phyloP scores from a whole-genome alignment of 2,888 invertebrate species.

The Xanthia icteritia region DNA sequence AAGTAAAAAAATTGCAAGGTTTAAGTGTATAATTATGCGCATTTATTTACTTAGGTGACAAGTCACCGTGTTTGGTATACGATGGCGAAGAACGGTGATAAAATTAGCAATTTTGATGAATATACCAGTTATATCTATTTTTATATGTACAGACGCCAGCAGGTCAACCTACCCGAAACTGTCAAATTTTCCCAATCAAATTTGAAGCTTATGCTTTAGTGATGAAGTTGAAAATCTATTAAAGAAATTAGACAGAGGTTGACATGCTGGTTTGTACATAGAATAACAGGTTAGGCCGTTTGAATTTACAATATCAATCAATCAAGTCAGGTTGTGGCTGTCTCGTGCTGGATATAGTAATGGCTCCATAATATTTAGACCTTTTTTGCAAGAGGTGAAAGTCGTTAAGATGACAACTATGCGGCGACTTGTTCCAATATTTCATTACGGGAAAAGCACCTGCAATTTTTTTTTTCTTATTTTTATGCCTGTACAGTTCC shows the following conservation, averaged over 20 bases:
- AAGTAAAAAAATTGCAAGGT: slow-evolving; percentile 38
- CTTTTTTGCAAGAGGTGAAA: slow-evolving; percentile 21
- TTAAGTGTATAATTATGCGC: slow-evolving; percentile 73
- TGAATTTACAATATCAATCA: slow-evolving; percentile 41
- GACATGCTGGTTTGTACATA: too few species aligned
- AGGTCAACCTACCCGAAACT: too few species aligned
- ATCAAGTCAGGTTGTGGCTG: slow-evolving; percentile 25
- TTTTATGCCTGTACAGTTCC: too few species aligned
- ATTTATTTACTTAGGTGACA: slow-evolving; percentile 72
- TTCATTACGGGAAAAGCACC: not conserved
- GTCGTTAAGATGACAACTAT: slow-evolving; percentile 18
- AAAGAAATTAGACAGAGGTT: too few species aligned
- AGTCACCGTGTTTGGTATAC: slow-evolving; percentile 47
- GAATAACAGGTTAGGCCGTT: slow-evolving; percentile 22
- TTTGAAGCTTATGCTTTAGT: too few species aligned
- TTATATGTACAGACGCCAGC: too few species aligned
- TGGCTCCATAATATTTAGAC: slow-evolving; percentile 13
- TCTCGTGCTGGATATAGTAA: slow-evolving; percentile 18
- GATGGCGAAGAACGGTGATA: not conserved
- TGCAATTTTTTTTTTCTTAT: not conserved
- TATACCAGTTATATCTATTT: slow-evolving; percentile 6
- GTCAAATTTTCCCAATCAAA: too few species aligned
- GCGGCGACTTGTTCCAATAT: not conserved
- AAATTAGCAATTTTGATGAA: not conserved
- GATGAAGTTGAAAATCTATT: too few species aligned